These are phyloP conservation scores for Acinonyx jubatus DNA, from an alignment of 2,113 vertebrate genomes.

Conservation along the genomic window DNA sequence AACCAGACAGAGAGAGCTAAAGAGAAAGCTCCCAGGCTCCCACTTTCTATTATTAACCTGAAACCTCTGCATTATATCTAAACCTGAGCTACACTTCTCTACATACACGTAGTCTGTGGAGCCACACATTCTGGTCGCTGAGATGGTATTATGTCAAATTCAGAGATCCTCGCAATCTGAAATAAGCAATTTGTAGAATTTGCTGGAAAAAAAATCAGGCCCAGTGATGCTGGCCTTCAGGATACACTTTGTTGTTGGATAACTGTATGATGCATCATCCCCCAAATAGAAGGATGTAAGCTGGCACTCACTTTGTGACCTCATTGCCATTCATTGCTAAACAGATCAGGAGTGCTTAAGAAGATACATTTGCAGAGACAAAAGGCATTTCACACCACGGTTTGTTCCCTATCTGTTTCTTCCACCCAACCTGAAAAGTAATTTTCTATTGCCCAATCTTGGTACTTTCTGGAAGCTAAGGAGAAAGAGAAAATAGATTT, in stretches of 20 bases:
- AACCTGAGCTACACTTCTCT: neutral
- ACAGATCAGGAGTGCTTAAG: neutral
- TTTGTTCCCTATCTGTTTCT: neutral
- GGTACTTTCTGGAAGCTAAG: neutral
- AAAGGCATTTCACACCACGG: neutral
- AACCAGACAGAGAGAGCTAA: neutral
- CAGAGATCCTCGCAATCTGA: neutral
- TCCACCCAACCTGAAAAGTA: neutral
- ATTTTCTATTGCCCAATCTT: neutral
- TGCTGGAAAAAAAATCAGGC: too few relatives aligned
- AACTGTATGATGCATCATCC: neutral
- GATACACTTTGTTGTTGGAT: neutral
- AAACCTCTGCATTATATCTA: neutral
- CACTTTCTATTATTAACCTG: neutral
- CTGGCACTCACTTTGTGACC: neutral
- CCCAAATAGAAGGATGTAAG: neutral
- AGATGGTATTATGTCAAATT: neutral
- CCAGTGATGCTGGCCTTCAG: neutral
- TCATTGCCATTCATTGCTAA: neutral
- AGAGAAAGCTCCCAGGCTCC: neutral
- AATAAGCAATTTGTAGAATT: neutral
- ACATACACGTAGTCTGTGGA: neutral
- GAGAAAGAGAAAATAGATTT: neutral
- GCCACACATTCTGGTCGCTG: neutral
- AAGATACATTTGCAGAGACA: neutral